Conservation (phyloP, 2,113 vertebrate species). For the Halichoeres trimaculatus region DNA sequence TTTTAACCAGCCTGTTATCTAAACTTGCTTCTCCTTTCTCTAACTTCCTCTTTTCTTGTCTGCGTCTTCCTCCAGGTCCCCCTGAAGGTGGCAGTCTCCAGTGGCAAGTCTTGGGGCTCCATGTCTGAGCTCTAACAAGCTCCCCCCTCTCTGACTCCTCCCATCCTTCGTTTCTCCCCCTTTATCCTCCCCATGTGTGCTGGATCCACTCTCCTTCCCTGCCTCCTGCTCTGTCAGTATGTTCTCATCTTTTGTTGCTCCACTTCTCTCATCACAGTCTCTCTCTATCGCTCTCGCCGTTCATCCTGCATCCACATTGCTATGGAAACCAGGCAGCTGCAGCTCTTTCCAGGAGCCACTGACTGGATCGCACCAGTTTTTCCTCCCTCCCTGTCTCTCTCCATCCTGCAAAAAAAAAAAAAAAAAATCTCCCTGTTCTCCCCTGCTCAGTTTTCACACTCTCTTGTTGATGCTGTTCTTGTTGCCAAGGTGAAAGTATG, state of each 20-base stretch:
- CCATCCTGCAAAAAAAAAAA: slow-evolving; percentile 35
- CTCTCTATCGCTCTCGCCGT: slow-evolving; percentile 54
- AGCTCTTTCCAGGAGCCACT: slow-evolving; percentile 80
- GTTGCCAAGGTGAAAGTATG: slow-evolving; percentile 52
- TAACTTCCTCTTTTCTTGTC: not conserved
- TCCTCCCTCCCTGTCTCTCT: slow-evolving; percentile 42
- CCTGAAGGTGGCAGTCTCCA: slow-evolving; percentile 89
- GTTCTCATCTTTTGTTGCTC: slow-evolving; percentile 26
- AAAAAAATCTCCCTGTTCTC: slow-evolving; percentile 36
- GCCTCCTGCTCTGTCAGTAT: slow-evolving; percentile 12
- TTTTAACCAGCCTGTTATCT: not conserved
- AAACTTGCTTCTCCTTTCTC: not conserved
- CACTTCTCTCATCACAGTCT: slow-evolving; percentile 43
- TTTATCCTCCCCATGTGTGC: not conserved
- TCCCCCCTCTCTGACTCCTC: slow-evolving; percentile 44
- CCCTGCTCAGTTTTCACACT: slow-evolving; percentile 42
- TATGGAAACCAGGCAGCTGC: slow-evolving; percentile 87
- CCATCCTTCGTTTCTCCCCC: no score
- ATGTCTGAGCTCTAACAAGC: slow-evolving; percentile 87
- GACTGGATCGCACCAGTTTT: slow-evolving; percentile 82
- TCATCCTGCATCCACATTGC: slow-evolving; percentile 80
- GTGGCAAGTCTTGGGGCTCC: slow-evolving; percentile 91
- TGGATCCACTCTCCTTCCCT: not conserved
- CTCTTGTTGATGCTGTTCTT: slow-evolving; percentile 51
- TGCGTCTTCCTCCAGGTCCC: slow-evolving; percentile 85